phyloP scores from a whole-genome alignment of 2,113 vertebrate genomes.

The Puma concolor region DNA sequence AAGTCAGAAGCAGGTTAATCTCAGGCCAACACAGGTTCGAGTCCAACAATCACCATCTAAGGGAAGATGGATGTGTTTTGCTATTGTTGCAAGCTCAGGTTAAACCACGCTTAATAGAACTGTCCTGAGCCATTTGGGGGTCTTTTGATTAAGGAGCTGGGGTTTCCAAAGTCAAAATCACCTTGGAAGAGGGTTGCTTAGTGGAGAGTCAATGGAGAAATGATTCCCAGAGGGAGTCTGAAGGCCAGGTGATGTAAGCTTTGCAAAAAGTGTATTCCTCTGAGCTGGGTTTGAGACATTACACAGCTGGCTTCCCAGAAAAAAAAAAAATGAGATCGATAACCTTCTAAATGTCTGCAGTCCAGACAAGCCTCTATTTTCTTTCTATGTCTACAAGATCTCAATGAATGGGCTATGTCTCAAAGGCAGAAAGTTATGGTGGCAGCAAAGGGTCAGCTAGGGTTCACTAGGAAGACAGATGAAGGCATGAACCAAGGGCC shows the following conservation, averaged over 20 bases:
- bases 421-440: constrained; percentile 1
- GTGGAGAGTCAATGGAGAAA: neutral
- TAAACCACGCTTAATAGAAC: neutral
- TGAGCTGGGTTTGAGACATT: neutral
- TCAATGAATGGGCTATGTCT: neutral
- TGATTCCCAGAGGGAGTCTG: neutral
- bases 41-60: neutral
- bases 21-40: neutral
- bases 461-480: neutral
- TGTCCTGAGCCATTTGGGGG: neutral
- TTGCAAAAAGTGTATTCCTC: neutral
- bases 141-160: neutral
- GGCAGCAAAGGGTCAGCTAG: neutral
- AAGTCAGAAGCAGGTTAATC: neutral
- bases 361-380: constrained; percentile 18
- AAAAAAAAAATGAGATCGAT: neutral
- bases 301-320: neutral
- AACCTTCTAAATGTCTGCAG: neutral
- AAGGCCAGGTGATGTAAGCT: neutral
- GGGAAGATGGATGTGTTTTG: neutral
- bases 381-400: neutral
- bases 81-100: neutral
- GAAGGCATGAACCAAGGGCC: neutral
- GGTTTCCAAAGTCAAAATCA: neutral
- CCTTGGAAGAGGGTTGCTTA: neutral